Conservation (phyloP, 2,113 vertebrate genomes). For the Leptosomus discolor region DNA sequence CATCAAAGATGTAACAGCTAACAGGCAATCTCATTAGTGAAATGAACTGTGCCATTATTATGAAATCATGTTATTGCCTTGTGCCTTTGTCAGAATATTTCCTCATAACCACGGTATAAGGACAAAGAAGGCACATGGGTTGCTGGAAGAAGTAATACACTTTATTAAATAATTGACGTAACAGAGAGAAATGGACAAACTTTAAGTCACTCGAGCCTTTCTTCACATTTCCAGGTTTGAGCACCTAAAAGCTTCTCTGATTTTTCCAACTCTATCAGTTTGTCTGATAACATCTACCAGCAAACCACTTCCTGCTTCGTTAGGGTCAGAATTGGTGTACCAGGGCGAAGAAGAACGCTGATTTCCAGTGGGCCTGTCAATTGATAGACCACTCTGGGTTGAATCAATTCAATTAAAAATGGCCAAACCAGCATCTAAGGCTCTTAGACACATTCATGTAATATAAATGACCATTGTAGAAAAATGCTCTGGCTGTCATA, state of each 20-base stretch:
- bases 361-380: background rate
- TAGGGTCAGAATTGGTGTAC: background rate
- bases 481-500: background rate
- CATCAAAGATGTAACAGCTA: background rate
- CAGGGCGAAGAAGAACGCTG: background rate
- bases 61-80: background rate
- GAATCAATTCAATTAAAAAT: background rate
- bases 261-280: background rate
- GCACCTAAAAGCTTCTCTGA: background rate
- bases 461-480: background rate
- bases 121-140: background rate
- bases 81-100: background rate
- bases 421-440: background rate
- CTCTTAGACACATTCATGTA: background rate
- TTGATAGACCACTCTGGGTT: too few species aligned
- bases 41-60: background rate
- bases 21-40: background rate
- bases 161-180: background rate
- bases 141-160: background rate
- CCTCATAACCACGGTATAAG: background rate
- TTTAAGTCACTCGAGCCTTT: background rate
- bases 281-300: background rate
- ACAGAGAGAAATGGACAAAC: background rate
- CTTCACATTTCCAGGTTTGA: background rate
- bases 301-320: background rate